Conservation (phyloP, 2,888 invertebrate species). For the Caenorhabditis angaria region DNA sequence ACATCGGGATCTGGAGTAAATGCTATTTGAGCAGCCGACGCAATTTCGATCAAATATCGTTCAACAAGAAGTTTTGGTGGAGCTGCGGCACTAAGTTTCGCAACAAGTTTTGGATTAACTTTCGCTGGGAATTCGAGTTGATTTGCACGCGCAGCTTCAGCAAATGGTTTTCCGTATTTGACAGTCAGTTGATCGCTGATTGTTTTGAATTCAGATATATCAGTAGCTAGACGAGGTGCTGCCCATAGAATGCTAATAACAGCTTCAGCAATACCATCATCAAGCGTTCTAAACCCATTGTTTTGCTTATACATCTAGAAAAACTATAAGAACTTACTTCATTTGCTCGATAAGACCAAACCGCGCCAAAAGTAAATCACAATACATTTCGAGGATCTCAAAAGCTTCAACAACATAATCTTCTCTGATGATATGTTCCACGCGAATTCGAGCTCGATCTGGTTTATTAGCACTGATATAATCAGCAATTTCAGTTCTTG, state of each 20-base stretch:
- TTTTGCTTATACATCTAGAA: no score
- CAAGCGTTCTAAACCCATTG: slow-evolving; percentile 78
- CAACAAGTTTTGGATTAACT: slow-evolving; percentile 76
- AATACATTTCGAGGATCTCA: slow-evolving; percentile 99
- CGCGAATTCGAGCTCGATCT: slow-evolving; percentile 87
- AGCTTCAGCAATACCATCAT: slow-evolving; percentile 93
- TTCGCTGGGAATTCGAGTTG: slow-evolving; percentile 76
- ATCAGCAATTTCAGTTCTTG: slow-evolving; percentile 95
- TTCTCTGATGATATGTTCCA: slow-evolving; percentile 93
- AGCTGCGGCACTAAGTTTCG: slow-evolving; percentile 90
- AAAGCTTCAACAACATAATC: slow-evolving; percentile 99
- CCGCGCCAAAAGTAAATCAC: slow-evolving; percentile 91
- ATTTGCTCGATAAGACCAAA: slow-evolving; percentile 95
- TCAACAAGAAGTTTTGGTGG: slow-evolving; percentile 95
- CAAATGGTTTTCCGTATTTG: slow-evolving; percentile 93
- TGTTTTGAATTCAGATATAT: slow-evolving; percentile 76
- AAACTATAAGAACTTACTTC: slow-evolving; percentile 79
- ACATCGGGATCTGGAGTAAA: slow-evolving; percentile 92
- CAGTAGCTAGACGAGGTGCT: slow-evolving; percentile 83
- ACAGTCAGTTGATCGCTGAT: slow-evolving; percentile 87
- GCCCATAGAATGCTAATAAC: slow-evolving; percentile 97
- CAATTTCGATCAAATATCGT: slow-evolving; percentile 89
- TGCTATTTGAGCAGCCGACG: slow-evolving; percentile 90
- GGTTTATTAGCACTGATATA: slow-evolving; percentile 80
- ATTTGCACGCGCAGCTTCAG: slow-evolving; percentile 86